phyloP scores from a whole-genome alignment of 2,888 invertebrate genomes.

The Luperina nickerlii region DNA sequence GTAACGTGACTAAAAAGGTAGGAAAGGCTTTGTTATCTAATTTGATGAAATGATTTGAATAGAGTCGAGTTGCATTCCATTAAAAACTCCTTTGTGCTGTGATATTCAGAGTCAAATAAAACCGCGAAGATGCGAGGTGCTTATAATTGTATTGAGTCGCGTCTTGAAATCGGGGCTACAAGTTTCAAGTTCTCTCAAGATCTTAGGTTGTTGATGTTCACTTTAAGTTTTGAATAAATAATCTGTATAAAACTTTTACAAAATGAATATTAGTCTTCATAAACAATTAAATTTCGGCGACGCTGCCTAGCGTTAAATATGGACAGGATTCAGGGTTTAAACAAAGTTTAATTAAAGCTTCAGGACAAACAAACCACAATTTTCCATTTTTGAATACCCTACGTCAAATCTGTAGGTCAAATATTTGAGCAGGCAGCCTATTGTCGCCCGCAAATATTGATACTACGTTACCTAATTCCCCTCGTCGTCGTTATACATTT shows the following conservation, averaged over 20 bases:
- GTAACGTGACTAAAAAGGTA: slow-evolving; percentile 51
- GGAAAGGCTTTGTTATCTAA: slow-evolving; percentile 55
- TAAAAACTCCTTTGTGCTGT: slow-evolving; percentile 24
- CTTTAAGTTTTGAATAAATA: slow-evolving; percentile 53
- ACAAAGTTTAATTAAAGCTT: slow-evolving; percentile 9
- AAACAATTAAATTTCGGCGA: slow-evolving; percentile 6
- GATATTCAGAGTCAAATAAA: background rate
- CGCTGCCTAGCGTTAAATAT: background rate
- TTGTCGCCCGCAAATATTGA: slow-evolving; percentile 32
- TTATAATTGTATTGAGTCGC: slow-evolving; percentile 19
- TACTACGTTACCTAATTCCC: slow-evolving; percentile 18
- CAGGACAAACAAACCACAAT: background rate
- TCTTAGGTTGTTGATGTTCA: slow-evolving; percentile 28
- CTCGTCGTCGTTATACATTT: slow-evolving; percentile 40
- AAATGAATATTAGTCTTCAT: slow-evolving; percentile 21
- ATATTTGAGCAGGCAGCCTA: slow-evolving; percentile 22
- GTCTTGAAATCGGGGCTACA: slow-evolving; percentile 13
- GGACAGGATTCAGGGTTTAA: background rate
- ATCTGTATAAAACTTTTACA: slow-evolving; percentile 21
- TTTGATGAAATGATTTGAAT: slow-evolving; percentile 46
- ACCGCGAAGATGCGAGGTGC: background rate
- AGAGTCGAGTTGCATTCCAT: slow-evolving; percentile 10
- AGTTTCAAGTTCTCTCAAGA: slow-evolving; percentile 26
- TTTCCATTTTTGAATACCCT: slow-evolving; percentile 9
- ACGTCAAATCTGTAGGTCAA: slow-evolving; percentile 10